Evolutionary conservation across 1,140 invertebrate genomes (phyloP).

Genomic region (Drosophila tsacasi): DNA sequence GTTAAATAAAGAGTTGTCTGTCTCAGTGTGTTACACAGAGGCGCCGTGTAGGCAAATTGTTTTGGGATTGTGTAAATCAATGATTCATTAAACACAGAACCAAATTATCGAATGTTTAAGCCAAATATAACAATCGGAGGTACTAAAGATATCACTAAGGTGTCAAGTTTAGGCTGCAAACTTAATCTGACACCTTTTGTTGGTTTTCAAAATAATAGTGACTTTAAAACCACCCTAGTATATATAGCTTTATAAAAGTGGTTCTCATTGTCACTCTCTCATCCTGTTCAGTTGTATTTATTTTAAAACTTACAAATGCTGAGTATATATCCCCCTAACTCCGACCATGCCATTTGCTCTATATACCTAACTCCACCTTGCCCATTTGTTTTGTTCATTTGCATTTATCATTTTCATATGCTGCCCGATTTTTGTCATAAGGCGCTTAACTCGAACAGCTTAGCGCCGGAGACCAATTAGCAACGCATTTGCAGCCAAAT

Average conservation of each 20-base stretch:
- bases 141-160: neutral
- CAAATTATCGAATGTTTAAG: neutral
- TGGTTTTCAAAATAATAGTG: neutral
- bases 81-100: neutral
- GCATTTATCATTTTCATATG: constrained; percentile 77
- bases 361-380: constrained; percentile 5
- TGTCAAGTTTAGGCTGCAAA: no score
- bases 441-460: constrained; percentile 58
- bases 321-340: neutral
- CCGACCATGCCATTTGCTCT: neutral
- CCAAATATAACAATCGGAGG: neutral
- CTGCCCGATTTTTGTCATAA: constrained; percentile 54
- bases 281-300: neutral
- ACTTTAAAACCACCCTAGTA: neutral
- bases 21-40: constrained; percentile 17
- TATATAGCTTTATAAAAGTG: no score
- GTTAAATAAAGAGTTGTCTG: constrained; percentile 52
- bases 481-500: constrained; percentile 64
- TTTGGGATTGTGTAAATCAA: neutral
- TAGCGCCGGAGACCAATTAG: constrained; percentile 61
- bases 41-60: neutral
- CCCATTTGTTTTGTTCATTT: constrained; percentile 28
- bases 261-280: no score
- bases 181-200: neutral
- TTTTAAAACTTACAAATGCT: neutral